Conservation (phyloP, 2,888 invertebrate species). For the Penaeus monodon region DNA sequence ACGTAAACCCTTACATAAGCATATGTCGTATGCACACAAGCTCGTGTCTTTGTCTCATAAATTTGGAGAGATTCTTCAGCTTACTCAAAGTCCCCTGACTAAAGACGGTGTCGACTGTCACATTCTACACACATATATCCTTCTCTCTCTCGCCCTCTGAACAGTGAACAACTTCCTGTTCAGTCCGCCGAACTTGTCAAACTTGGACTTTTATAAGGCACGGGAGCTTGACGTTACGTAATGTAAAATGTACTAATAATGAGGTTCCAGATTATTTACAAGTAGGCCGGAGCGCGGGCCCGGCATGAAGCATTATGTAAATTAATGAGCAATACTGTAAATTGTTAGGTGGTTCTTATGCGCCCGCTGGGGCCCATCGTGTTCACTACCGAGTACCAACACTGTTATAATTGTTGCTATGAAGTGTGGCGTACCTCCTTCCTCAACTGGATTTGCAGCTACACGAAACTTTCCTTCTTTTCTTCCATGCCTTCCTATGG, state of each 20-base stretch:
- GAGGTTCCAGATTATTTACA: conserved; percentile 13
- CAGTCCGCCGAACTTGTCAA: too few relatives aligned
- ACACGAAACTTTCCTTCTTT: conserved; percentile 11
- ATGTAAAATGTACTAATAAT: not conserved
- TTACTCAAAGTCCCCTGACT: too few relatives aligned
- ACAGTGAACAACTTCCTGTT: too few relatives aligned
- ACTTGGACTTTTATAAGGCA: too few relatives aligned
- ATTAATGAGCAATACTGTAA: conserved; percentile 58
- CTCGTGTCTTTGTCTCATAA: too few relatives aligned
- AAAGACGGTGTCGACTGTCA: too few relatives aligned
- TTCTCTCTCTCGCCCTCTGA: not conserved
- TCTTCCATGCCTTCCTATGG: too few relatives aligned
- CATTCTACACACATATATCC: not conserved
- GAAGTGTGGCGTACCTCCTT: conserved; percentile 22
- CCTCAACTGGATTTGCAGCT: conserved; percentile 28
- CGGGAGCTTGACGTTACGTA: too few relatives aligned
- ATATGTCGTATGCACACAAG: too few relatives aligned
- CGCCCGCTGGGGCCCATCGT: conserved; percentile 47
- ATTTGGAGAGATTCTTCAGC: too few relatives aligned
- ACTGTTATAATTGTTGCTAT: conserved; percentile 43
- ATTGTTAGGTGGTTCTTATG: conserved; percentile 56
- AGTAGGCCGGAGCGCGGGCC: conserved; percentile 15
- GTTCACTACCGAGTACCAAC: conserved; percentile 35
- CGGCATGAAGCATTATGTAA: conserved; percentile 57
- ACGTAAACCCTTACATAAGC: too few relatives aligned